A percentile compares a stretch with the other conserved stretches of the same genome.
phyloP scores from a whole-genome alignment of 2,888 invertebrate genomes.

The Tipula lateralis region DNA sequence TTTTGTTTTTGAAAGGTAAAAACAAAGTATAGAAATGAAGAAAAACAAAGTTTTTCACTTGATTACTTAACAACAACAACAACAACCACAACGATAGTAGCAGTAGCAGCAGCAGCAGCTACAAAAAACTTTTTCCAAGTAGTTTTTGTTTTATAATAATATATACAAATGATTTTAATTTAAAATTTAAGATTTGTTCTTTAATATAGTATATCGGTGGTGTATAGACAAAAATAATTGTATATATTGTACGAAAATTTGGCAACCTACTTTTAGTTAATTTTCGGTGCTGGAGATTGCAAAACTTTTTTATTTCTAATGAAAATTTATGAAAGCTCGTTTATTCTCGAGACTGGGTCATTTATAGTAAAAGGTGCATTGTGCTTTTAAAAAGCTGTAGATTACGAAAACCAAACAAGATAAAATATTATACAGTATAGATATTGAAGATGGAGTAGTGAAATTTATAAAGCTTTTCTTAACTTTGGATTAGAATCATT shows the following conservation, averaged over 20 bases:
- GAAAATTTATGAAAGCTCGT: no score
- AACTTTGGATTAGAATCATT: no score
- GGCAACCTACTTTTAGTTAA: neutral
- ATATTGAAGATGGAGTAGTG: no score
- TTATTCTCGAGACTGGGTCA: no score
- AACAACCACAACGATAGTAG: neutral
- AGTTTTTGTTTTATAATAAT: neutral
- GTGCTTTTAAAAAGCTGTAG: no score
- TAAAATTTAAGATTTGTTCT: neutral
- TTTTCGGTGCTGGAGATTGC: neutral
- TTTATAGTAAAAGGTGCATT: no score
- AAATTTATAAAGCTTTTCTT: no score
- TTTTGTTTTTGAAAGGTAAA: conserved; percentile 2
- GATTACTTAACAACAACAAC: neutral
- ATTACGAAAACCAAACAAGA: no score
- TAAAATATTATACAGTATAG: no score
- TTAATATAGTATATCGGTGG: neutral
- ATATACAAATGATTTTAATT: neutral
- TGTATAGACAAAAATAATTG: neutral
- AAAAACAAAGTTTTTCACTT: neutral
- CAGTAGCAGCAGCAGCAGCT: neutral
- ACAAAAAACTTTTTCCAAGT: neutral
- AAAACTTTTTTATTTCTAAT: no score
- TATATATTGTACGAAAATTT: neutral
- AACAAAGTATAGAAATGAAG: neutral